phyloP scores from a whole-genome alignment of 2,797 vertebrate genomes.

The Hipposideros larvatus region DNA sequence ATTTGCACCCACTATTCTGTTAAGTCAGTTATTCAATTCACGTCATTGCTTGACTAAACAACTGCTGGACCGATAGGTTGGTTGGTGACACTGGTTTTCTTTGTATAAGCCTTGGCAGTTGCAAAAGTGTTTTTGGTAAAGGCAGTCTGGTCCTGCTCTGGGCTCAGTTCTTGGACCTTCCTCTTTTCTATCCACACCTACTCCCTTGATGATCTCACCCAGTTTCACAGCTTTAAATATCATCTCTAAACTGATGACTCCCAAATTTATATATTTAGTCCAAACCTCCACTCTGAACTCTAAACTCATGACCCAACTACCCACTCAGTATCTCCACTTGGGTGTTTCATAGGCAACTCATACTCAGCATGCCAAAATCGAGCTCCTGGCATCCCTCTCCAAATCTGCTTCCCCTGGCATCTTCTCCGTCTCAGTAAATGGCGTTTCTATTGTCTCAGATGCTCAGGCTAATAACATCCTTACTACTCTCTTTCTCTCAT shows the following conservation, averaged over 20 bases:
- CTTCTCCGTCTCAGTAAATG: neutral
- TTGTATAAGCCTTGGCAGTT: neutral
- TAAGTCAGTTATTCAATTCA: neutral
- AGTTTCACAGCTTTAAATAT: constrained; percentile 48
- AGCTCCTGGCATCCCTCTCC: neutral
- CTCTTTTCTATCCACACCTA: neutral
- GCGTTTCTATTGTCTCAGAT: neutral
- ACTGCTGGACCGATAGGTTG: neutral
- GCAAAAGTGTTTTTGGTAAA: constrained; percentile 9
- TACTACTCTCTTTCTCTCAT: neutral
- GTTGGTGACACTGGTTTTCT: neutral
- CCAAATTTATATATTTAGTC: constrained; percentile 33
- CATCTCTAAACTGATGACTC: neutral
- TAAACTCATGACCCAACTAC: neutral
- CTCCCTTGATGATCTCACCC: constrained; percentile 44
- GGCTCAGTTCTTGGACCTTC: neutral
- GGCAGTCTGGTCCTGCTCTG: neutral
- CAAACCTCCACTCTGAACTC: constrained; percentile 18
- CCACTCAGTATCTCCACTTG: neutral
- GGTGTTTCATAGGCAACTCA: neutral
- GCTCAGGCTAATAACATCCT: neutral
- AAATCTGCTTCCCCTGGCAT: neutral
- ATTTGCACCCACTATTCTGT: neutral
- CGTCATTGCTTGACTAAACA: neutral
- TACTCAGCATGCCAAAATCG: neutral